These are phyloP conservation scores for Seriola rivoliana DNA, from an alignment of 2,113 vertebrate genomes.

Conservation along the genomic window DNA sequence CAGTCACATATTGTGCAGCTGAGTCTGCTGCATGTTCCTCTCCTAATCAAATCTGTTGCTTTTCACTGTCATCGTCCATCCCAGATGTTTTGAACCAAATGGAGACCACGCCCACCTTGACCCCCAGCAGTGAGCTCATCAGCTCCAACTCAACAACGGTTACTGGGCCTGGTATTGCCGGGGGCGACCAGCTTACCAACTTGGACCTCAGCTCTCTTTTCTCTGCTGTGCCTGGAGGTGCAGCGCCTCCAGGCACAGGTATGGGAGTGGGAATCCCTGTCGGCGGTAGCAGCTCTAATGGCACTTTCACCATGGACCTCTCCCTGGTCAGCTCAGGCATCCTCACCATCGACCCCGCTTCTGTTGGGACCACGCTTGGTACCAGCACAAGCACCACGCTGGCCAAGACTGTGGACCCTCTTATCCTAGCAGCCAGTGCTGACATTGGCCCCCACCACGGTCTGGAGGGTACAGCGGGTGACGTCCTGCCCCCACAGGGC, in stretches of 20 bases:
- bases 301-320: constrained; percentile 88
- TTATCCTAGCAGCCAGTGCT: constrained; percentile 88
- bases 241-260: constrained; percentile 48
- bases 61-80: constrained; percentile 7
- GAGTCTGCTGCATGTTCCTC: too few relatives aligned
- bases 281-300: constrained; percentile 65
- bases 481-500: constrained; percentile 90
- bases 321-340: constrained; percentile 91
- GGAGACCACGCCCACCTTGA: constrained; percentile 89
- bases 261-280: constrained; percentile 68
- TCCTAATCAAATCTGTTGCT: too few relatives aligned
- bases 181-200: constrained; percentile 88
- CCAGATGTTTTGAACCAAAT: constrained; percentile 92
- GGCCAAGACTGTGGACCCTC: constrained; percentile 89
- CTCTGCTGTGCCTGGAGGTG: constrained; percentile 85
- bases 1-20: too few relatives aligned
- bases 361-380: constrained; percentile 85
- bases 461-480: constrained; percentile 86
- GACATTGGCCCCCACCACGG: constrained; percentile 86
- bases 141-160: constrained; percentile 87
- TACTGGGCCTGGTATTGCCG: constrained; percentile 82
- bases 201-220: constrained; percentile 94
- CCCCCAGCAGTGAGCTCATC: constrained; percentile 92
- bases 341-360: constrained; percentile 91
- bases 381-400: constrained; percentile 77